These are phyloP conservation scores for Lophochroa leadbeateri DNA, from an alignment of 2,113 vertebrate genomes.

Conservation along the genomic window DNA sequence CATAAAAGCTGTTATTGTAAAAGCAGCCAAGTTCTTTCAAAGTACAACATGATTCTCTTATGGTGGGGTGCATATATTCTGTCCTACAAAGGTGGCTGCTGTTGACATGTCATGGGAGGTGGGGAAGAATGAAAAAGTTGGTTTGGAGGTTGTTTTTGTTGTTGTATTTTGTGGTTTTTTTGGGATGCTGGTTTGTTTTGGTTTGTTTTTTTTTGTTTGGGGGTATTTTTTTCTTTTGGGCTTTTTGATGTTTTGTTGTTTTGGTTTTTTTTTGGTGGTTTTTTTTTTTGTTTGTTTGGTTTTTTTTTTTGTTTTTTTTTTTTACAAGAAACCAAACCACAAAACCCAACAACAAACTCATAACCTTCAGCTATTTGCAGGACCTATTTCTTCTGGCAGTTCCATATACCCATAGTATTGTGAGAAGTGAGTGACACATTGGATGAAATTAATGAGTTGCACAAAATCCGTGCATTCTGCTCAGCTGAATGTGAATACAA, in stretches of 20 bases:
- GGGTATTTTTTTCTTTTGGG: no score
- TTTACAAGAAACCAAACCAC: neutral
- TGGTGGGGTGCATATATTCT: neutral
- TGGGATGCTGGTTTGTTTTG: no score
- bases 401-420: neutral
- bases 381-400: neutral
- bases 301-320: no score
- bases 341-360: neutral
- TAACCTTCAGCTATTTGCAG: neutral
- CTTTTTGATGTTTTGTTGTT: no score
- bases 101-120: accelerated
- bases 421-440: neutral
- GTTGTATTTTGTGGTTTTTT: neutral
- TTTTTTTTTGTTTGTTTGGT: no score
- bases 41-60: neutral
- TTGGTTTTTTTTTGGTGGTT: no score
- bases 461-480: neutral
- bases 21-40: neutral
- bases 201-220: no score
- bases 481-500: neutral
- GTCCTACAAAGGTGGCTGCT: neutral
- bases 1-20: neutral
- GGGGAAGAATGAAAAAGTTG: neutral
- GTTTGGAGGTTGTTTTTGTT: accelerated
- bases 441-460: neutral